Evolutionary conservation across 2,888 invertebrate genomes (phyloP).

Genomic region (Baronia brevicornis): DNA sequence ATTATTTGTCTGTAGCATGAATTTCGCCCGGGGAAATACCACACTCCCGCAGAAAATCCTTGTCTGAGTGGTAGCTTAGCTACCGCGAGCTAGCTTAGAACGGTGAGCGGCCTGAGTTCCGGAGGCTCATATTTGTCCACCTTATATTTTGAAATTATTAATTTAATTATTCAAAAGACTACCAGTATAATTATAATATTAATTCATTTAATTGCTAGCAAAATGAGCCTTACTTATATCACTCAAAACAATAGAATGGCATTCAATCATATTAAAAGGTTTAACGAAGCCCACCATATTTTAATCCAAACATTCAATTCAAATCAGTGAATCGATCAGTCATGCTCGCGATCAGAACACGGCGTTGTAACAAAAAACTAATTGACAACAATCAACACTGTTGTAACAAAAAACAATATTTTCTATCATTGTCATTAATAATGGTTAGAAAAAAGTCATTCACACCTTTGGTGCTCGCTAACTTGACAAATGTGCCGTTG

Average conservation of each 20-base stretch:
- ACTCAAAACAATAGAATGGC: slow-evolving; percentile 26
- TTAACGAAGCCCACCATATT: slow-evolving; percentile 58
- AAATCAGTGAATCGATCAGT: slow-evolving; percentile 59
- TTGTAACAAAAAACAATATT: slow-evolving; percentile 69
- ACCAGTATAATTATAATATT: no score
- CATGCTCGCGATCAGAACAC: slow-evolving; percentile 57
- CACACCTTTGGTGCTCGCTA: slow-evolving; percentile 71
- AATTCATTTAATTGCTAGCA: no score
- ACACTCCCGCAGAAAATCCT: no score
- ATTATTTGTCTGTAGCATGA: no score
- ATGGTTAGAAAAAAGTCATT: slow-evolving; percentile 70
- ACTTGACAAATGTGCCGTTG: slow-evolving; percentile 71
- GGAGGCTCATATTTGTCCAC: no score
- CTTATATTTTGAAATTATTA: no score
- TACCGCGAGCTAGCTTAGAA: no score
- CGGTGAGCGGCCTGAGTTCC: no score
- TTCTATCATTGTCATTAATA: slow-evolving; percentile 73
- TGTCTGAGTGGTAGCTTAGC: no score
- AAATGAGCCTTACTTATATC: slow-evolving; percentile 2
- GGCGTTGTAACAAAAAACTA: slow-evolving; percentile 62
- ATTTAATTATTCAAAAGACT: no score
- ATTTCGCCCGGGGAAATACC: no score
- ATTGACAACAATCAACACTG: slow-evolving; percentile 72
- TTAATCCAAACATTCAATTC: slow-evolving; percentile 69
- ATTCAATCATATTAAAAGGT: slow-evolving; percentile 47